Evolutionary conservation across 2,113 vertebrate species (phyloP), one percentile per base, ranked within the genome.

Genomic region (Pedionomus torquatus): DNA sequence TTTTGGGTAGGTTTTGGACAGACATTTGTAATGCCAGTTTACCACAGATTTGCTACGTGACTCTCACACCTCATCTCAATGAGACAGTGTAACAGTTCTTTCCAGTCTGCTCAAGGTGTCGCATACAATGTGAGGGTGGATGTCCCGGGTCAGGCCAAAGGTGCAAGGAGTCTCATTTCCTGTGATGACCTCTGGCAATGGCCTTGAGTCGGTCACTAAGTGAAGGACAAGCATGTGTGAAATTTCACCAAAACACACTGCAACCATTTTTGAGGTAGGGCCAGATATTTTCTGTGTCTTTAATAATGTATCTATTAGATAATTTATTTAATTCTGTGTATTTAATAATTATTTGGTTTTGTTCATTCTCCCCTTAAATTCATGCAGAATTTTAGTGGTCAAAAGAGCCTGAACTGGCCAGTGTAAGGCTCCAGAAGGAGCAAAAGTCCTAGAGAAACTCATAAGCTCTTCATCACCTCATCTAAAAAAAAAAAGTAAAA

Each of bases 91-190:
- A 52, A 26, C 6, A 30, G 13, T 35, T 28, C 28, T 63, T 48
- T 61, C 49, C 37, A 23, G 25, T 9, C n/a, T 54, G 46, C 64
- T n/a, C n/a, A 49, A 58, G 43, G 4, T 17, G 28, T 44, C 49
- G 5, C 13, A 11, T n/a, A 7, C 23, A 26, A 0, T 1, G 5
- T 7, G 51, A 51, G 11, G 3, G 8, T 46, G 30, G 18, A 25
- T 31, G 31, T 52, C 25, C 57, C 39, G 2, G 2, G 1, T 61
- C 14, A 28, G 35, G 31, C n/a, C 0, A 13, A 69, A 90, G 33
- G 17, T 46, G 44, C 14, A 13, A 23, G n/a, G 35, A 81, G n/a
- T 8, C 17, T 13, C 13, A 9, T 48, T 23, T 30, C 24, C 46
- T 51, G 37, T 13, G 9, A 25, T 26, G n/a, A 44, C 24, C 16